Evolutionary conservation across 1,140 invertebrate species (phyloP), one percentile per base, ranked within the genome.

Genomic region (Drosophila simulans): DNA sequence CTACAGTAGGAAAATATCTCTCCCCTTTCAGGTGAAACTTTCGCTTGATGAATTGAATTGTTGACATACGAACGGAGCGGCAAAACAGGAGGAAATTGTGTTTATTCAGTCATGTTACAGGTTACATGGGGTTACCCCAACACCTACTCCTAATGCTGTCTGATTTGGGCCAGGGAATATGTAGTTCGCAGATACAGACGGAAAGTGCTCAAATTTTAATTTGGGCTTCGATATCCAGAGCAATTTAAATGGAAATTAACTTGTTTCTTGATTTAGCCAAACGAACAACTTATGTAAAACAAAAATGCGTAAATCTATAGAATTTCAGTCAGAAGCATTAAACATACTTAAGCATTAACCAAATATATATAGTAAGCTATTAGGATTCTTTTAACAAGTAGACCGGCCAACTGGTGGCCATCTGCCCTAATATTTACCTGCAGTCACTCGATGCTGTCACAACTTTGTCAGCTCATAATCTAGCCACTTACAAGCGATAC

Each of bases 11-110:
- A 49, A 31, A 31, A 39, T 43, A 72, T 49, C 70, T 75, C 40
- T 31, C 51, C 35, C 80, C 46, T 43, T 62, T 42, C 73, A 81
- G 71, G 72, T 60, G 56, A 82, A 86, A 86, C 79, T 86, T 79
- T 80, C 63, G 71, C 84, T 80, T 88, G 84, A 88, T 88, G 84
- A 89, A 88, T 88, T 89, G 84, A 88, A 89, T 86, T 89, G 83
- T 88, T 88, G 79, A 88, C 83, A 88, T 80, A 84, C 80, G 78
- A 77, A 48, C 45, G 56, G 58, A 73, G 51, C 83, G 75, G 84
- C 84, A 83, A 89, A 88, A 88, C 70, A 79, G 65, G 72, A 66
- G 79, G 74, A 88, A 88, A 88, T 88, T 88, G 83, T 88, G 84
- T 88, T 88, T 88, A 88, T 84, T 88, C 84, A 88, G 84, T 88